Conservation (phyloP, 1,140 invertebrate species). For the Camponotus floridanus region DNA sequence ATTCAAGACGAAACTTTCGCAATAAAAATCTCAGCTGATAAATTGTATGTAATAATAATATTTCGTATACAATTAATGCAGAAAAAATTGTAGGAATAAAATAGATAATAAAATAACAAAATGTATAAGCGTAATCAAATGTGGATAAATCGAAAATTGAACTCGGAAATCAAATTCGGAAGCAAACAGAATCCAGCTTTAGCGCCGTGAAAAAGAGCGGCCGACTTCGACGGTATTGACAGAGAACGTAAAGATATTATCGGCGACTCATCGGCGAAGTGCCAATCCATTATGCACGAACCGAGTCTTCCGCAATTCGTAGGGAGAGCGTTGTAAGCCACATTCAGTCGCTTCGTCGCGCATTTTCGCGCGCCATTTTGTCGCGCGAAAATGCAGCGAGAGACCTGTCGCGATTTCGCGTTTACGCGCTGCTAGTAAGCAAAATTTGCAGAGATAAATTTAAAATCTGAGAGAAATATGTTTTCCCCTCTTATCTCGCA, state of each 20-base stretch:
- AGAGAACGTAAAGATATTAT: slow-evolving; percentile 47
- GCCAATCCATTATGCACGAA: slow-evolving; percentile 67
- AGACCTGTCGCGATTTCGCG: slow-evolving; percentile 39
- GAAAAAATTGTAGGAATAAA: neutral
- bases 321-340: neutral
- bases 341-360: slow-evolving; percentile 8
- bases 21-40: neutral
- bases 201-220: neutral
- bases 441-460: slow-evolving; percentile 10
- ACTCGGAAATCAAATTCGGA: neutral
- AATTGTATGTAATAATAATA: neutral
- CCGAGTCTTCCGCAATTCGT: slow-evolving; percentile 28
- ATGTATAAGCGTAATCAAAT: neutral
- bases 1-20: neutral
- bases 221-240: slow-evolving; percentile 12
- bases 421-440: neutral
- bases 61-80: no score
- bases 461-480: neutral
- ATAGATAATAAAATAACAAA: neutral
- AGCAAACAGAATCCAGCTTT: neutral
- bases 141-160: neutral
- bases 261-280: slow-evolving; percentile 55
- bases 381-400: slow-evolving; percentile 30
- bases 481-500: neutral
- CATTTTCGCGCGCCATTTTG: neutral